Evolutionary conservation across 1,140 invertebrate genomes (phyloP).

Genomic region (Eumeta japonica): DNA sequence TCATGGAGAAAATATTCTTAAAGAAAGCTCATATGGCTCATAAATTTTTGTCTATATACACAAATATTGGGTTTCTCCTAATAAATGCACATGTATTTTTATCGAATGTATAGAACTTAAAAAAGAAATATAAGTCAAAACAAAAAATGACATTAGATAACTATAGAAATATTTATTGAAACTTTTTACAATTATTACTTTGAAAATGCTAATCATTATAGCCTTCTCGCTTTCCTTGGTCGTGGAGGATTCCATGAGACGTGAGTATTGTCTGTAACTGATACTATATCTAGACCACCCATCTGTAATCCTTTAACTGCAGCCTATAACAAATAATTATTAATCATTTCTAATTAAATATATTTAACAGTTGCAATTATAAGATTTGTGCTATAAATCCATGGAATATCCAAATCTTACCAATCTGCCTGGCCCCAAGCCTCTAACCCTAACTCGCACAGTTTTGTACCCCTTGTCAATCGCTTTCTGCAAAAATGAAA

Average conservation of each 20-base stretch:
- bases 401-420: constrained; percentile 61
- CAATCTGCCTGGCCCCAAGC: constrained; percentile 85
- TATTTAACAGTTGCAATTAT: constrained; percentile 10
- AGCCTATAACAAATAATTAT: constrained; percentile 60
- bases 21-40: too few relatives aligned
- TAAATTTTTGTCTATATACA: too few relatives aligned
- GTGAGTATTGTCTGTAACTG: constrained; percentile 84
- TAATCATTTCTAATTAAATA: constrained; percentile 16
- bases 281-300: constrained; percentile 84
- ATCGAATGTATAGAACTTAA: too few relatives aligned
- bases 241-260: constrained; percentile 77
- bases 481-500: constrained; percentile 64
- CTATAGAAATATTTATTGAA: background rate
- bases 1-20: too few relatives aligned
- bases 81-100: too few relatives aligned
- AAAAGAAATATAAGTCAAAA: too few relatives aligned
- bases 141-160: too few relatives aligned
- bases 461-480: constrained; percentile 71
- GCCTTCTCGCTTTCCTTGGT: constrained; percentile 71
- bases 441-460: constrained; percentile 73
- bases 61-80: too few relatives aligned
- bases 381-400: constrained; percentile 3
- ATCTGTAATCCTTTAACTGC: constrained; percentile 91
- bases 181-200: background rate
- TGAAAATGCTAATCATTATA: constrained; percentile 50